phyloP scores from a whole-genome alignment of 1,140 invertebrate species.

The Drosophila albomicans region DNA sequence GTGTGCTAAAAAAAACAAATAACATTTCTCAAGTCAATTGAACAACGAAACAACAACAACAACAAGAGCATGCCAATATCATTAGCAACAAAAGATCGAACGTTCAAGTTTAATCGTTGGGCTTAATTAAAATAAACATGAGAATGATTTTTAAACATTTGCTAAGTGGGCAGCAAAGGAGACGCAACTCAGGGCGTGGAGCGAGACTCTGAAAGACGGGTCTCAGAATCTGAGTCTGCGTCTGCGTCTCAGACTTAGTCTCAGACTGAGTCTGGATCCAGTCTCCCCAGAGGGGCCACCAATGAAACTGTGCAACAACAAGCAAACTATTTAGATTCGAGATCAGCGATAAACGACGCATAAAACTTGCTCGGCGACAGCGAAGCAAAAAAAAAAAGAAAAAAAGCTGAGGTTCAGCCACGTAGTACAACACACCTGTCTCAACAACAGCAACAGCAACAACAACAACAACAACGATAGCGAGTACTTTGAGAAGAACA shows the following conservation, averaged over 20 bases:
- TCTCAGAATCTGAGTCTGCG: background rate
- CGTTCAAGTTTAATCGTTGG: slow-evolving; percentile 58
- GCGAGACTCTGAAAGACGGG: background rate
- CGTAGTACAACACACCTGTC: slow-evolving; percentile 63
- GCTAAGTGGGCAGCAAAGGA: slow-evolving; percentile 38
- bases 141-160: slow-evolving; percentile 73
- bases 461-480: slow-evolving; percentile 24
- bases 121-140: slow-evolving; percentile 79
- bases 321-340: slow-evolving; percentile 75
- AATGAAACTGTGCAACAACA: slow-evolving; percentile 59
- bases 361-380: slow-evolving; percentile 36
- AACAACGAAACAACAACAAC: slow-evolving; percentile 42
- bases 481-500: slow-evolving; percentile 29
- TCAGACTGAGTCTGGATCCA: slow-evolving; percentile 20
- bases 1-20: slow-evolving; percentile 46
- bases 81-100: slow-evolving; percentile 54
- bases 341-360: slow-evolving; percentile 73
- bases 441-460: slow-evolving; percentile 23
- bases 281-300: slow-evolving; percentile 37
- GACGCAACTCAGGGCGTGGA: background rate
- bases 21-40: slow-evolving; percentile 60
- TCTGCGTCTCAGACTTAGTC: slow-evolving; percentile 4
- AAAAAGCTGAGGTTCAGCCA: slow-evolving; percentile 18
- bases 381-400: too few relatives aligned
- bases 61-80: slow-evolving; percentile 41